Evolutionary conservation across 2,797 vertebrate species (phyloP), one percentile per base, ranked within the genome.

Genomic region (Hippocampus kuda): DNA sequence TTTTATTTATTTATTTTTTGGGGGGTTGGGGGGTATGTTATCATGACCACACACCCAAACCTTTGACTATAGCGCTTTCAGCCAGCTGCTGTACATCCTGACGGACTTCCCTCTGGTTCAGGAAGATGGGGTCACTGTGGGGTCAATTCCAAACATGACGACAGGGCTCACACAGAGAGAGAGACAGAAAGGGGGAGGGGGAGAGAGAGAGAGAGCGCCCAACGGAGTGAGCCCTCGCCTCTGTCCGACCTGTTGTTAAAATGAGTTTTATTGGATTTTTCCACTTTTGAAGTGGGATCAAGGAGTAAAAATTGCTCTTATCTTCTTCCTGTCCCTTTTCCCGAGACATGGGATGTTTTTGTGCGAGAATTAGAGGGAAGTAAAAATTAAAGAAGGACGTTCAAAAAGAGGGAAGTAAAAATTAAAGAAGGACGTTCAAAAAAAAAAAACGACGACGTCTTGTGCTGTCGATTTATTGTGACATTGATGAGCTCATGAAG

Each of bases 231-330:
- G 12, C 12, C 41, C 75, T 76, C 59, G 73, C 75, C 69, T 81
- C 62, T 76, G 20, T 72, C 80, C 79, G 75, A 79, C 79, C 69
- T 72, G 89, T 88, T 80, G 77, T 90, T 84, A 89, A 89, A 85
- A 80, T 79, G 2, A 84, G 84, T 88, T 91, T 91, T 89, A 89
- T 49, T 48, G 46, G 24, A 48, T 27, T 65, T 90, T 86, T 89
- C 86, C 77, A 75, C 83, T 81, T 88, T 88, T 53, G 53, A 61
- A 73, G 76, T 77, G 80, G 46, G 48, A 48, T 3, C 13, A 48
- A 79, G 77, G 70, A 72, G 67, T 81, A 83, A 82, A 38, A 81
- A 78, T 38, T 76, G 77, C 75, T 64, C 76, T 71, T 63, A 48
- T 81, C 80, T 82, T 68, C 68, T 75, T 78, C 75, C 42, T 64